These are phyloP conservation scores for Callipepla squamata DNA, from an alignment of 2,113 vertebrate species.

Conservation along the genomic window DNA sequence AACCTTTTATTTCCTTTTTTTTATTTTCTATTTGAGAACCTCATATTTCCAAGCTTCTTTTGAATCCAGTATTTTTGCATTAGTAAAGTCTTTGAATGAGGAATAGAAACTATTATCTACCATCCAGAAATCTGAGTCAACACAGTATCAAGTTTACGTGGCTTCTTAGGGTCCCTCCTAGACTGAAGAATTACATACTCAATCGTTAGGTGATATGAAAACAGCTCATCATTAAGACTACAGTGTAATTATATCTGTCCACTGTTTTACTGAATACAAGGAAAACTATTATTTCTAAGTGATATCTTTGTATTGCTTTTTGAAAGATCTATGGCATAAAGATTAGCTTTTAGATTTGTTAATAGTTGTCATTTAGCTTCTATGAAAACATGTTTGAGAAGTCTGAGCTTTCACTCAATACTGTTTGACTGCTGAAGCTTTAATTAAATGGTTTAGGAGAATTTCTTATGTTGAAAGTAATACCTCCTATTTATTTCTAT, in stretches of 20 bases:
- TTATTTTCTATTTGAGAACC: neutral
- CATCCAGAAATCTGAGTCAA: neutral
- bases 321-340: neutral
- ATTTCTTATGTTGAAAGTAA: neutral
- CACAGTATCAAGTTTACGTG: neutral
- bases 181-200: neutral
- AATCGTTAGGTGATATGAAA: neutral
- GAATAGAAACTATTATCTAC: neutral
- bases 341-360: neutral
- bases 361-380: neutral
- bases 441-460: neutral
- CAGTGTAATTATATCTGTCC: neutral
- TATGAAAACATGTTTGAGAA: neutral
- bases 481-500: too few relatives aligned
- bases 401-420: neutral
- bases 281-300: neutral
- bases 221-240: neutral
- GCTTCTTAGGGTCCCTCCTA: neutral
- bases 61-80: neutral
- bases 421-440: neutral
- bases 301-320: neutral
- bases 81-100: neutral
- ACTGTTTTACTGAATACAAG: neutral
- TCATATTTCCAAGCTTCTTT: accelerated
- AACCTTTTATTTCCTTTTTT: accelerated